phyloP scores from a whole-genome alignment of 2,113 vertebrate genomes.

The Emydocephalus ijimae region DNA sequence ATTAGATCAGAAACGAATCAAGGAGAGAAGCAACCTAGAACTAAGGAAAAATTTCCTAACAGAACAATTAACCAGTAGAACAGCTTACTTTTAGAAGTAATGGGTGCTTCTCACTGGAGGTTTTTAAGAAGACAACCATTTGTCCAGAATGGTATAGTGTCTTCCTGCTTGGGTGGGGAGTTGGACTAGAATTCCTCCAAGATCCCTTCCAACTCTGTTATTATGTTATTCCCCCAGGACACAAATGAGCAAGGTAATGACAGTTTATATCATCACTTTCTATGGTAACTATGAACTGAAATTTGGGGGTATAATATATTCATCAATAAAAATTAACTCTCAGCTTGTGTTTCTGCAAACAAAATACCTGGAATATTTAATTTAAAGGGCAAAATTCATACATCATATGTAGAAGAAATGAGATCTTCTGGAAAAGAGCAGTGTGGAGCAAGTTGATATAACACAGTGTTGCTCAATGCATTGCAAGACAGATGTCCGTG shows the following conservation, averaged over 20 bases:
- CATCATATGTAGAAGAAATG: background rate
- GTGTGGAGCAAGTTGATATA: background rate
- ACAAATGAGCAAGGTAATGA: background rate
- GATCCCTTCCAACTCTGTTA: background rate
- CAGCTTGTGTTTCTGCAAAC: background rate
- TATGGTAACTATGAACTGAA: background rate
- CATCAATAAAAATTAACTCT: background rate
- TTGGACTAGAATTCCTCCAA: background rate
- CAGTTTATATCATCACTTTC: background rate
- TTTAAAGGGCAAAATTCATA: background rate
- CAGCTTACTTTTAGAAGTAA: background rate
- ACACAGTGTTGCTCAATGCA: background rate
- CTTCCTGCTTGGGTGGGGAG: background rate
- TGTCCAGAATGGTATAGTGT: background rate
- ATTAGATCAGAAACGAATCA: too few species aligned
- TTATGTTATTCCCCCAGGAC: background rate
- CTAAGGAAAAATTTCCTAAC: background rate
- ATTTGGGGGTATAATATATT: background rate
- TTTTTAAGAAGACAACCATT: background rate
- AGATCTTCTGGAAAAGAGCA: background rate
- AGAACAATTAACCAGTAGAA: background rate
- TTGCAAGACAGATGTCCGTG: background rate
- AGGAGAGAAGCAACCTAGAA: background rate
- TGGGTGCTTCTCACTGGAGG: background rate
- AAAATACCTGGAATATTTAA: background rate